A percentile compares a stretch with the other conserved stretches of the same genome.
Conservation (phyloP, 1,140 invertebrate genomes). For the Diuraphis noxia region DNA sequence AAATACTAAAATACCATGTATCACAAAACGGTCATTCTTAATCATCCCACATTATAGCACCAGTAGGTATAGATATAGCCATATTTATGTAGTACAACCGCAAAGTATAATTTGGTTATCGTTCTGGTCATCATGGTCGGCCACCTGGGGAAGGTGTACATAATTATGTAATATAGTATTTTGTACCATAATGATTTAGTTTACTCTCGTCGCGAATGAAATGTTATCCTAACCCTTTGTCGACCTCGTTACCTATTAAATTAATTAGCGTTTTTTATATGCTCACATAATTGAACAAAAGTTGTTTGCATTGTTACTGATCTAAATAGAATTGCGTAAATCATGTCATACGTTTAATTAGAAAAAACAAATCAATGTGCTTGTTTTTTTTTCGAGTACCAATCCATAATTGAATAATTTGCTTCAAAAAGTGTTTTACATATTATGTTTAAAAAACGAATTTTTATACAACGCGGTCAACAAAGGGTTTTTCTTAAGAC, state of each 20-base stretch:
- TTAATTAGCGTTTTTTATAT: background rate
- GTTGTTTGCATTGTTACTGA: background rate
- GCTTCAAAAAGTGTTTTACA: background rate
- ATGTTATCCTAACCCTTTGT: conserved; percentile 17
- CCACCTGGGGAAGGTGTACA: background rate
- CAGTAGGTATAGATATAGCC: background rate
- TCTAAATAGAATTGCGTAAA: background rate
- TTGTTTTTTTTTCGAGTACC: background rate
- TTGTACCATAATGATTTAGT: conserved; percentile 28
- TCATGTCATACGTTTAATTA: background rate
- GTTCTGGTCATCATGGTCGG: too few relatives aligned
- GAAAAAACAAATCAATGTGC: background rate
- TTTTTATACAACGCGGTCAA: background rate
- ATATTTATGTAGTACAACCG: background rate
- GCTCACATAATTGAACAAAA: background rate
- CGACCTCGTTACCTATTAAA: background rate
- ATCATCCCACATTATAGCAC: background rate
- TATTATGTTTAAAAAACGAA: background rate
- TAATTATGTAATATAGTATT: conserved; percentile 32
- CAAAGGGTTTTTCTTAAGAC: conserved; percentile 27
- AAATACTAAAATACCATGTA: background rate
- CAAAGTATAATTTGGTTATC: background rate
- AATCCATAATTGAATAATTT: background rate
- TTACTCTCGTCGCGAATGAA: background rate
- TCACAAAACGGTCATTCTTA: background rate